Conservation (phyloP, 2,113 vertebrate genomes). For the Mobula birostris region DNA sequence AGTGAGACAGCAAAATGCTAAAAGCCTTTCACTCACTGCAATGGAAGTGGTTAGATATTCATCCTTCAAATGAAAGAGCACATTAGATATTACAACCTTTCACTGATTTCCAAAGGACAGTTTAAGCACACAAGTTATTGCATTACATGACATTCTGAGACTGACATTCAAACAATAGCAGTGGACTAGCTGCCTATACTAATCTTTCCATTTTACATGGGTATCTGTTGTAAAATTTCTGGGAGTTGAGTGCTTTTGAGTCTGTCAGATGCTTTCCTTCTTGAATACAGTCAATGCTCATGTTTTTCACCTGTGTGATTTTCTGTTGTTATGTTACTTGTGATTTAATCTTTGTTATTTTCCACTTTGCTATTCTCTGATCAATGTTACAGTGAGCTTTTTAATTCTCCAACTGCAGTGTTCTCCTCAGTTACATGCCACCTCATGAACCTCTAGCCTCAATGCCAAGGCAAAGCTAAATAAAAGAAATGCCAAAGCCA, state of each 20-base stretch:
- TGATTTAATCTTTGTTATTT: neutral
- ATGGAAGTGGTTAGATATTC: neutral
- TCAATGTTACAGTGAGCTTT: neutral
- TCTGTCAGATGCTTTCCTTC: neutral
- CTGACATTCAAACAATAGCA: neutral
- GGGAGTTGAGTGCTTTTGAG: neutral
- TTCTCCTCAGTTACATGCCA: neutral
- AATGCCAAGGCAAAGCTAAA: neutral
- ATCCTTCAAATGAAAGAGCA: neutral
- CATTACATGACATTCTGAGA: neutral
- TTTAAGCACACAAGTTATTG: neutral
- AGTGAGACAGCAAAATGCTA: neutral
- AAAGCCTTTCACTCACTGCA: neutral
- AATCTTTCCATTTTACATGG: neutral
- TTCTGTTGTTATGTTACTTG: too few relatives aligned
- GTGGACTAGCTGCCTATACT: neutral
- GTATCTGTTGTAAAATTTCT: neutral
- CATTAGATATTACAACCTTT: neutral
- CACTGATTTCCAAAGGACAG: neutral
- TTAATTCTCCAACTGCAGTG: neutral
- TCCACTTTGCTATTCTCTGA: neutral
- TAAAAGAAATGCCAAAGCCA: neutral
- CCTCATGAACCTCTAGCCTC: too few relatives aligned
- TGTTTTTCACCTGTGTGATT: neutral
- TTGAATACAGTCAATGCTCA: neutral